Conservation (phyloP, 2,888 invertebrate species). For the Drosophila limbata region DNA sequence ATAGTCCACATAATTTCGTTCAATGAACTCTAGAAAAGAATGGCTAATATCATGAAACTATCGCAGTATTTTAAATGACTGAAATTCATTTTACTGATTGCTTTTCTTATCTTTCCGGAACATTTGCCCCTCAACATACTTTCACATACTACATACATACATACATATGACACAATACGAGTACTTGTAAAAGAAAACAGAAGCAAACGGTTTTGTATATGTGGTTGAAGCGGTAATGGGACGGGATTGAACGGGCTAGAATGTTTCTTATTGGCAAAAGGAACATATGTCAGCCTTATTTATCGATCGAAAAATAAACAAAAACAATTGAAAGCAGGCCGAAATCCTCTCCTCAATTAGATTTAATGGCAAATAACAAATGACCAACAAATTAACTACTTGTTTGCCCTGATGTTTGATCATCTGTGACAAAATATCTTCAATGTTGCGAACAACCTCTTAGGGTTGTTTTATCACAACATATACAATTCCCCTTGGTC, state of each 20-base stretch:
- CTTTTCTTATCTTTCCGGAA: conserved; percentile 40
- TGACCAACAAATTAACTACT: conserved; percentile 82
- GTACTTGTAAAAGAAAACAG: background rate
- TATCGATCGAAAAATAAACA: conserved; percentile 61
- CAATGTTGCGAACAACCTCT: conserved; percentile 17
- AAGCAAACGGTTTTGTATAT: conserved; percentile 8
- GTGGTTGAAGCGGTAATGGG: conserved; percentile 28
- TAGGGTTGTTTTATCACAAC: conserved; percentile 37
- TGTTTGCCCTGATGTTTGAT: conserved; percentile 73
- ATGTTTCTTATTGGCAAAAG: conserved; percentile 37
- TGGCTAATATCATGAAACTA: background rate
- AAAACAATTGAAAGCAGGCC: conserved; percentile 51
- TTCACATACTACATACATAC: background rate
- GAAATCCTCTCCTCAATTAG: conserved; percentile 69
- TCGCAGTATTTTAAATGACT: conserved; percentile 10
- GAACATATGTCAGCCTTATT: conserved; percentile 69
- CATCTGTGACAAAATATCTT: conserved; percentile 75
- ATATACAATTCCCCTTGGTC: background rate
- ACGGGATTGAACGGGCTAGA: background rate
- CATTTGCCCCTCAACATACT: conserved; percentile 23
- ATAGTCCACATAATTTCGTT: background rate
- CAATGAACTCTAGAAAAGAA: background rate
- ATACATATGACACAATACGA: background rate
- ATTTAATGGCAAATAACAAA: conserved; percentile 78
- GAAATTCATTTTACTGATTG: conserved; percentile 45